Conservation (phyloP, 2,888 invertebrate species). For the Ormyrus labotus region DNA sequence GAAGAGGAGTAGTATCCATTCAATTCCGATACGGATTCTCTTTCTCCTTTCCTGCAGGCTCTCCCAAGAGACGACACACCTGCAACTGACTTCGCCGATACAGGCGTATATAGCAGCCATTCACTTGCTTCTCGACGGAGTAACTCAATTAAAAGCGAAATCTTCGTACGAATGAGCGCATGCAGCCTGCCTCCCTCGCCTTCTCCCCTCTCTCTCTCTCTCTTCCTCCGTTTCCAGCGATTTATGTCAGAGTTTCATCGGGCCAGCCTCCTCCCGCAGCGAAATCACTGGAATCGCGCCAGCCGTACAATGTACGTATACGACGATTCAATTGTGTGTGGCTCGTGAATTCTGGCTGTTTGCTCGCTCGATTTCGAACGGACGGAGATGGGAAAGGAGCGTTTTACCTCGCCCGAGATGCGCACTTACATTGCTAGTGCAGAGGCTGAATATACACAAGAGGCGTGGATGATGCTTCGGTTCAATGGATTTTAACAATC, state of each 20-base stretch:
- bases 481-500: constrained; percentile 14
- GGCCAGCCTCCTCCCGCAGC: background rate
- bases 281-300: constrained; percentile 50
- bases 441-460: background rate
- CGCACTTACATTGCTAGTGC: constrained; percentile 15
- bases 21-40: constrained; percentile 32
- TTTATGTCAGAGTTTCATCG: constrained; percentile 39
- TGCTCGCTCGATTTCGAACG: constrained; percentile 17
- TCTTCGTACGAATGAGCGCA: constrained; percentile 7
- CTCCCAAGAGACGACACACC: constrained; percentile 19
- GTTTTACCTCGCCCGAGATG: constrained; percentile 6
- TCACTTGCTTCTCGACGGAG: background rate
- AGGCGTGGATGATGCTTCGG: background rate
- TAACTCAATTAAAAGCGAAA: constrained; percentile 55
- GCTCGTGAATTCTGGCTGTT: constrained; percentile 7
- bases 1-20: constrained; percentile 41
- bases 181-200: background rate
- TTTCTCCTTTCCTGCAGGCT: constrained; percentile 20
- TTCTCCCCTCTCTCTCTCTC: background rate
- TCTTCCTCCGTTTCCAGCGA: constrained; percentile 33
- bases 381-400: background rate
- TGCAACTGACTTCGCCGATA: constrained; percentile 4
- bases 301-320: constrained; percentile 1
- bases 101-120: background rate
- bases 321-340: constrained; percentile 36